phyloP scores from a whole-genome alignment of 2,888 invertebrate species.

The Patella caerulea region DNA sequence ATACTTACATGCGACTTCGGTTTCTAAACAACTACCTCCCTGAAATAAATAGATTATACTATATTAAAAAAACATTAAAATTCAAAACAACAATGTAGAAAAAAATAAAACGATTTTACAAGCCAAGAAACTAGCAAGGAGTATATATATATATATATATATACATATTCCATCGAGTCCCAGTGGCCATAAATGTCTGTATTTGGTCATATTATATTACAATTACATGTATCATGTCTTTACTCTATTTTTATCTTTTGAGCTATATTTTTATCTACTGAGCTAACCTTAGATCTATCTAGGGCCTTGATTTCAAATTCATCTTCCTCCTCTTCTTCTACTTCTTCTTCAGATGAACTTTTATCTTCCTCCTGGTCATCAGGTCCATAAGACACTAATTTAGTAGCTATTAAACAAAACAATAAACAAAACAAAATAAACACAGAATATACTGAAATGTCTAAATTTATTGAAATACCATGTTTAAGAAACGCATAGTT shows the following conservation, averaged over 20 bases:
- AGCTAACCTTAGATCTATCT: constrained; percentile 8
- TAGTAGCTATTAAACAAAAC: constrained; percentile 26
- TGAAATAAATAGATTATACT: neutral
- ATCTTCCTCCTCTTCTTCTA: constrained; percentile 44
- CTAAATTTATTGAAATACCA: too few species aligned
- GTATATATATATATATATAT: too few species aligned
- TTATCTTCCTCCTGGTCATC: constrained; percentile 56
- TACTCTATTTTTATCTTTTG: neutral
- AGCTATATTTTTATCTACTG: neutral
- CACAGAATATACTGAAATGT: too few species aligned
- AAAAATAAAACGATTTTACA: too few species aligned
- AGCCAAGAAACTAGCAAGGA: too few species aligned
- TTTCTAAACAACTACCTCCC: constrained; percentile 35
- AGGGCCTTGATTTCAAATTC: constrained; percentile 18
- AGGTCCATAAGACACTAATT: constrained; percentile 62
- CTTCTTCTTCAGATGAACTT: constrained; percentile 35
- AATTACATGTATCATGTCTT: neutral
- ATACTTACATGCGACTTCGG: constrained; percentile 56
- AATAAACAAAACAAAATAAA: neutral
- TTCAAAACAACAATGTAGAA: too few species aligned
- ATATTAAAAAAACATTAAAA: neutral
- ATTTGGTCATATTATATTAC: neutral
- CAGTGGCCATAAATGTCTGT: too few species aligned
- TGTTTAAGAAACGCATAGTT: too few species aligned
- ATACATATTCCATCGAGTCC: too few species aligned